Evolutionary conservation across 2,113 vertebrate species (phyloP).

Genomic region (Neodontobutis hainanensis): DNA sequence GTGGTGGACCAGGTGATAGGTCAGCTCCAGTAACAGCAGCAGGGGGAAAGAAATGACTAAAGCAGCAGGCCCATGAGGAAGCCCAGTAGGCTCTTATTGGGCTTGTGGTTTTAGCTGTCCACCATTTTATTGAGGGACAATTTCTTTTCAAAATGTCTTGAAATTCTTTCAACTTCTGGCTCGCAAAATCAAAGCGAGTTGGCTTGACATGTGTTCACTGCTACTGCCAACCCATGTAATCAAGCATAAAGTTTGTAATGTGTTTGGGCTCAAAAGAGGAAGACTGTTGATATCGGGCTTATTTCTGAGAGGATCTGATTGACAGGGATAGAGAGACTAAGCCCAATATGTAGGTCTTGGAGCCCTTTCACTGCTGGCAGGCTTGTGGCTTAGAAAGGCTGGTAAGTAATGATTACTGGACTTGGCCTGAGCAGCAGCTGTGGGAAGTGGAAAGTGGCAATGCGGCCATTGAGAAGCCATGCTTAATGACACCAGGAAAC

Average conservation of each 20-base stretch:
- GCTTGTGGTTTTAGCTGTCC: slow-evolving; percentile 52
- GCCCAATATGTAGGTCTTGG: slow-evolving; percentile 19
- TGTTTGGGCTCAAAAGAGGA: slow-evolving; percentile 11
- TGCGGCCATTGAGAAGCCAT: slow-evolving; percentile 51
- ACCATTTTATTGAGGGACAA: slow-evolving; percentile 46
- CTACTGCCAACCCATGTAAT: slow-evolving; percentile 39
- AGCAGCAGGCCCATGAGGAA: slow-evolving; percentile 42
- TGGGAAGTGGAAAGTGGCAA: slow-evolving; percentile 58
- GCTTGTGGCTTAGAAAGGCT: slow-evolving; percentile 51
- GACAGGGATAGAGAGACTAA: slow-evolving; percentile 32
- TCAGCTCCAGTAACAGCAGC: slow-evolving; percentile 45
- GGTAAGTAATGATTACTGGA: slow-evolving; percentile 66
- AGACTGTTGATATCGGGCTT: slow-evolving; percentile 28
- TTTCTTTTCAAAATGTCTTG: slow-evolving; percentile 54
- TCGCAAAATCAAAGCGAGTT: slow-evolving; percentile 23
- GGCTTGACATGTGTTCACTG: slow-evolving; percentile 24
- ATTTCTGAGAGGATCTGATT: slow-evolving; percentile 48
- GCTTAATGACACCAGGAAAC: slow-evolving; percentile 66
- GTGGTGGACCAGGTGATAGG: slow-evolving; percentile 35
- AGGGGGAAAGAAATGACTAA: slow-evolving; percentile 35
- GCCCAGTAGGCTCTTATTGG: slow-evolving; percentile 25
- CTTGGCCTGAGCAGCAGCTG: slow-evolving; percentile 50
- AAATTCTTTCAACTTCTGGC: slow-evolving; percentile 39
- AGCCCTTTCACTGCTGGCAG: slow-evolving; percentile 32
- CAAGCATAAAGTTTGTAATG: slow-evolving; percentile 10